Base-by-base conservation (phyloP, 2,113 vertebrate genomes). In the Neogobius melanostomus region DNA sequence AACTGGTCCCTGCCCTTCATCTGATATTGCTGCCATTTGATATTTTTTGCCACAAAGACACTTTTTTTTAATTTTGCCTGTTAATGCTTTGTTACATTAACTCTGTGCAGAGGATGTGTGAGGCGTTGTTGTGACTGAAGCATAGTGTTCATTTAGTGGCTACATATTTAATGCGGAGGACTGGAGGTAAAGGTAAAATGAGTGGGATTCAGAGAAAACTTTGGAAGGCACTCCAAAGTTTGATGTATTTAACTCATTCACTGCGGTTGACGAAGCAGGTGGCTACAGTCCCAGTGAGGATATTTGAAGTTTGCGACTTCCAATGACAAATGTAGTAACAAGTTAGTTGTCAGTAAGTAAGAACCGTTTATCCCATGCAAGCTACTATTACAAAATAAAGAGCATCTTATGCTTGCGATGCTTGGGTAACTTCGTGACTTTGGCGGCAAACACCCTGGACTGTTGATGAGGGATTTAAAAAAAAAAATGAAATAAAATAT, bases 161-260 rank as follows among this genome's bases (percentile, higher is more conserved):
- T 61, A 61, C 59, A 61, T 61, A 44, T 61, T 45, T 61, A 61
- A 61, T 45, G 59, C 7, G 15, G 59, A 44, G 59, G 59, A 61
- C 59, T 45, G 59, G 14, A 44, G 36, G n/a, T 61, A 45, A 61
- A 61, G 59, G 59, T 61, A 44, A 61, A 61, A 45, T n/a, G 56
- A 59, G 59, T 61, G 59, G 14, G 59, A 44, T 61, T 45, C 16
- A 36, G 7, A 61, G 59, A 36, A 60, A 43, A 60, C 57, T 60
- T 43, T 60, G 36, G 14, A n/a, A 61, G 14, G 36, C 36, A 7
- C 36, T 8, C 43, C 21, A 21, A n/a, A n/a, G n/a, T n/a, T n/a
- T 15, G 42, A 44, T 60, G 36, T 60, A 11, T 60, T 60, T 43
- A 43, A 28, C 42, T 61, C 59, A n/a, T 16, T 61, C 42, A 44